These are phyloP conservation scores for Cariama cristata DNA, from an alignment of 2,113 vertebrate genomes.

Conservation along the genomic window DNA sequence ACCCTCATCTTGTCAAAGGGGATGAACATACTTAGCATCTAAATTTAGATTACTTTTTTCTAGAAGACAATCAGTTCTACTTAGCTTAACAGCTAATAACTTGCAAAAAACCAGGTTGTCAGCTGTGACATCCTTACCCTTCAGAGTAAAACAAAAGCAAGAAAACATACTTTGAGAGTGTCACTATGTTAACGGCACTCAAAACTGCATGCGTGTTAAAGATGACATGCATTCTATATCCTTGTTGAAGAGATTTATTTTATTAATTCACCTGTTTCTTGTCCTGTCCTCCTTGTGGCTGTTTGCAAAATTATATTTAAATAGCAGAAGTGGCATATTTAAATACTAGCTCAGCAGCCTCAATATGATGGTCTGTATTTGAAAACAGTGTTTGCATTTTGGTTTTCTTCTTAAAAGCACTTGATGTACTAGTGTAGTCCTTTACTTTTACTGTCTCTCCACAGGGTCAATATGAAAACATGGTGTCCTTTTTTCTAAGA, in stretches of 20 bases:
- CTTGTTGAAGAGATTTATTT: not conserved
- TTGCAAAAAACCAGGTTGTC: not conserved
- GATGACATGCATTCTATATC: not conserved
- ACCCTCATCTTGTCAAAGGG: not conserved
- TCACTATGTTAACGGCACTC: not conserved
- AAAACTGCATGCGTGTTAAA: not conserved
- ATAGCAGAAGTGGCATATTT: slow-evolving; percentile 25
- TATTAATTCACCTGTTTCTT: slow-evolving; percentile 27
- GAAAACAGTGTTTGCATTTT: not conserved
- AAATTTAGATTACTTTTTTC: not conserved
- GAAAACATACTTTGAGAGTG: not conserved
- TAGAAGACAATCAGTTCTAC: not conserved
- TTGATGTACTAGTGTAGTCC: not conserved
- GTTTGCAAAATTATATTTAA: slow-evolving; percentile 39
- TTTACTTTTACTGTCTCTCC: not conserved
- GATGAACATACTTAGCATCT: not conserved
- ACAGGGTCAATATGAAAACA: not conserved
- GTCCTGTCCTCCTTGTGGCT: slow-evolving; percentile 22
- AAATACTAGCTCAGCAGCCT: slow-evolving; percentile 14
- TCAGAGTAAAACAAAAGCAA: slow-evolving; percentile 48
- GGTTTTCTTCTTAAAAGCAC: slow-evolving; percentile 20
- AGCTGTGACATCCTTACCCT: not conserved
- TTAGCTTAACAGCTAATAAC: not conserved
- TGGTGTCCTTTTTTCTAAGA: not conserved
- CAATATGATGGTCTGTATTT: not conserved